Conservation (phyloP, 2,888 invertebrate genomes). For the Gasteruption jaculator region DNA sequence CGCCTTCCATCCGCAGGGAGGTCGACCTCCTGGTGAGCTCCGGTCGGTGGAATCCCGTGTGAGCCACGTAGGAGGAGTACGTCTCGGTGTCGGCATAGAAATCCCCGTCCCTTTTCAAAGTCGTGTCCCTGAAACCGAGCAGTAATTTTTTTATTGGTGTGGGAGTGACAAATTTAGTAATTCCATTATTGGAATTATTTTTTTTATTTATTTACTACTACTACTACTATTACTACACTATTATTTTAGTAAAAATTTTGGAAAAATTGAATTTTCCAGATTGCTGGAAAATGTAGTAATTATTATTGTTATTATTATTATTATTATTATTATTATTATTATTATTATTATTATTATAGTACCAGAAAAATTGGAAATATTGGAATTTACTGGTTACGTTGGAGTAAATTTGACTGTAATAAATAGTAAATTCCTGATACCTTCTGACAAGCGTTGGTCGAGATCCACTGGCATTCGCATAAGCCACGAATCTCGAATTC, state of each 20-base stretch:
- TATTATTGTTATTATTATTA: too few relatives aligned
- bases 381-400: too few relatives aligned
- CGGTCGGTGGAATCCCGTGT: slow-evolving; percentile 50
- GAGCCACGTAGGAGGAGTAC: slow-evolving; percentile 52
- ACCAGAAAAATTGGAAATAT: too few relatives aligned
- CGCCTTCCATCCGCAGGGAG: slow-evolving; percentile 55
- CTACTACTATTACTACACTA: too few relatives aligned
- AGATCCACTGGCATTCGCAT: slow-evolving; percentile 15
- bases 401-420: too few relatives aligned
- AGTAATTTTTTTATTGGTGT: not conserved
- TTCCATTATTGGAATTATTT: not conserved
- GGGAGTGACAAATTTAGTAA: not conserved
- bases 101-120: slow-evolving; percentile 38
- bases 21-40: slow-evolving; percentile 50
- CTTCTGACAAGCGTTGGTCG: slow-evolving; percentile 33
- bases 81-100: slow-evolving; percentile 50
- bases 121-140: slow-evolving; percentile 32
- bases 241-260: too few relatives aligned
- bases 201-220: too few relatives aligned
- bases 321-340: too few relatives aligned
- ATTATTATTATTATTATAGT: too few relatives aligned
- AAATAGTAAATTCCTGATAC: too few relatives aligned
- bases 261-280: too few relatives aligned
- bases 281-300: too few relatives aligned
- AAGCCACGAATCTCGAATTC: slow-evolving; percentile 20